Base-by-base conservation (phyloP, 2,113 vertebrate genomes). In the Myrmecobius fasciatus region DNA sequence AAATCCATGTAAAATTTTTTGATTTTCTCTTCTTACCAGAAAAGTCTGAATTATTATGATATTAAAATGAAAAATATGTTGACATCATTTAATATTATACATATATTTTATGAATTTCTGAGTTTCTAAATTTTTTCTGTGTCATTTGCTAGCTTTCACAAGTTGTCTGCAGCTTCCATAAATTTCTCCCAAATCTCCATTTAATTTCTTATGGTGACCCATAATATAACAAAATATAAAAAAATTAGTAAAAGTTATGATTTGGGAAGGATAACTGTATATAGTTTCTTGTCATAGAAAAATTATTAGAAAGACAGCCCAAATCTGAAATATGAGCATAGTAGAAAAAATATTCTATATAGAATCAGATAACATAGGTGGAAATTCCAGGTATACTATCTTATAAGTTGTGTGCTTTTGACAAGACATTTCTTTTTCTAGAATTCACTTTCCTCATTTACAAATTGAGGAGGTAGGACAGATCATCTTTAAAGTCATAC, bases 261-360 rank as follows among this genome's bases (percentile, higher is more conserved):
- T 67, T 12, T 67, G 31, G 60, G 17, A 36, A 36, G 31, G 14
- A 89, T 52, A 93, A 28, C 52, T 3, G 9, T 89, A 46, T 90
- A 43, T 22, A 46, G 3, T 56, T 94, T 88, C 90, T 93, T 89
- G 7, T 90, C 95, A 88, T 28, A 75, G 90, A 93, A 43, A 17
- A n/a, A 91, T 83, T 22, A 31, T 36, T 48, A 53, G 46, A 91
- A 17, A 96, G 89, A 89, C 10, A 75, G 43, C 22, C 1, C 43
- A 83, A 22, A 43, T 83, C 17, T 83, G 6, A 17, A 83, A 43
- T 83, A 43, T 83, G 17, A 24, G 7, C 43, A 7, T 83, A 43
- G 67, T 83, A 83, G 17, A n/a, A 75, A 75, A 12, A 83, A 83
- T 43, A 83, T 83, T 43, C 20, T 7, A 22, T 43, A n/a, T 83